Conservation (phyloP, 2,797 vertebrate species). For the Cossypha dichroa region DNA sequence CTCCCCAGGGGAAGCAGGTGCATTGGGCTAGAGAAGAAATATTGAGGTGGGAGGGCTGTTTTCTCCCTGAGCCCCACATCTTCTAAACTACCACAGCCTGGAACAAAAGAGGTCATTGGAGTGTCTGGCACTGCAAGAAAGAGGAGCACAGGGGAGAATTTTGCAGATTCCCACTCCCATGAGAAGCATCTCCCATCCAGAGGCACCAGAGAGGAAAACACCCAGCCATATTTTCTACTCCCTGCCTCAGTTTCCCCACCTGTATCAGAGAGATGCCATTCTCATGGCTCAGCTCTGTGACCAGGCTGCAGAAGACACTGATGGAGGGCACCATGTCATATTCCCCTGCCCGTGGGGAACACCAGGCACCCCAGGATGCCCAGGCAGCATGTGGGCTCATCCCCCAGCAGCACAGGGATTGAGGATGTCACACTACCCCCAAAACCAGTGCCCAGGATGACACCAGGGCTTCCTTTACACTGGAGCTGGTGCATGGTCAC, state of each 20-base stretch:
- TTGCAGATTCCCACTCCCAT: not conserved
- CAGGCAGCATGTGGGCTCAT: not conserved
- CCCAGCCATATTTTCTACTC: fast-evolving
- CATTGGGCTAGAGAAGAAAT: not conserved
- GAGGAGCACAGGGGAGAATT: fast-evolving
- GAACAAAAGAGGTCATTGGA: not conserved
- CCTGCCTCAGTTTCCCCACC: not conserved
- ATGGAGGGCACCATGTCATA: not conserved
- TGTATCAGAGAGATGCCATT: fast-evolving
- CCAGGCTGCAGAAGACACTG: not conserved
- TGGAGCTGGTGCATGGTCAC: not conserved
- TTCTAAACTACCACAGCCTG: not conserved
- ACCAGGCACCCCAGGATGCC: fast-evolving
- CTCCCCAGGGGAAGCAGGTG: fast-evolving
- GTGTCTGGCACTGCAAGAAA: not conserved
- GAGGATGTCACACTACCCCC: not conserved
- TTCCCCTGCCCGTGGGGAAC: fast-evolving
- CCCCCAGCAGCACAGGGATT: not conserved
- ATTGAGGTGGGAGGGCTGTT: fast-evolving
- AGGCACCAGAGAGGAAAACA: not conserved
- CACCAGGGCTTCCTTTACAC: not conserved
- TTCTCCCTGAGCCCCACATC: not conserved
- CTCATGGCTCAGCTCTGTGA: not conserved
- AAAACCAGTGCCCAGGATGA: fast-evolving
- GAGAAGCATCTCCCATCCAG: not conserved